phyloP scores from a whole-genome alignment of 2,797 vertebrate genomes.

The Coendou prehensilis region DNA sequence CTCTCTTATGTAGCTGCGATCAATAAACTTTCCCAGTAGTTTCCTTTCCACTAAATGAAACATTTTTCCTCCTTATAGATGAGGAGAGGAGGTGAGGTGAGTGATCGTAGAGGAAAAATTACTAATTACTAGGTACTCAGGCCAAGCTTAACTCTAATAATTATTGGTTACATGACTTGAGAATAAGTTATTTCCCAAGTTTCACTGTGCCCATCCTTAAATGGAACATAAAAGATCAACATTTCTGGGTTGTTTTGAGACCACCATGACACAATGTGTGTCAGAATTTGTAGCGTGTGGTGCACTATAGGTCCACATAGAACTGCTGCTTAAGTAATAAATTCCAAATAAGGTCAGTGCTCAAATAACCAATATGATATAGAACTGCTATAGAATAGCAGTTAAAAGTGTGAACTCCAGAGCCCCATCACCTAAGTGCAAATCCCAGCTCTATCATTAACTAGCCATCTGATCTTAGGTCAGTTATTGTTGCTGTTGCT shows the following conservation, averaged over 20 bases:
- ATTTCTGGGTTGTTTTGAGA: background rate
- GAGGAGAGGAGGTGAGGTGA: background rate
- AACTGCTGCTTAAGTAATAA: background rate
- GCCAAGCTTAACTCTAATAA: background rate
- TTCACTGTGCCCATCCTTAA: background rate
- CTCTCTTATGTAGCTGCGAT: background rate
- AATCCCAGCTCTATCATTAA: background rate
- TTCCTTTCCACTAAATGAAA: constrained; percentile 28
- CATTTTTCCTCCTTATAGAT: background rate
- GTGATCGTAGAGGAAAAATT: background rate
- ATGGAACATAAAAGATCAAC: background rate
- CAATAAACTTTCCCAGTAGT: background rate
- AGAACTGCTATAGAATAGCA: background rate
- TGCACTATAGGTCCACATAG: background rate
- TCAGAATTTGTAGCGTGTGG: background rate
- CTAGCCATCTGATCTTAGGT: background rate
- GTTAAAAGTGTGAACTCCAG: background rate
- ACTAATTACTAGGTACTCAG: background rate
- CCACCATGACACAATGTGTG: background rate
- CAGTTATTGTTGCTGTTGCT: background rate
- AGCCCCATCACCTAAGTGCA: background rate
- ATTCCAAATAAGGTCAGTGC: background rate
- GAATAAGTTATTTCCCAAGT: background rate
- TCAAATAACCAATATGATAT: background rate
- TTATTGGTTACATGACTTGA: background rate